Evolutionary conservation across 2,797 vertebrate species (phyloP).

Genomic region (Tangara arthus): DNA sequence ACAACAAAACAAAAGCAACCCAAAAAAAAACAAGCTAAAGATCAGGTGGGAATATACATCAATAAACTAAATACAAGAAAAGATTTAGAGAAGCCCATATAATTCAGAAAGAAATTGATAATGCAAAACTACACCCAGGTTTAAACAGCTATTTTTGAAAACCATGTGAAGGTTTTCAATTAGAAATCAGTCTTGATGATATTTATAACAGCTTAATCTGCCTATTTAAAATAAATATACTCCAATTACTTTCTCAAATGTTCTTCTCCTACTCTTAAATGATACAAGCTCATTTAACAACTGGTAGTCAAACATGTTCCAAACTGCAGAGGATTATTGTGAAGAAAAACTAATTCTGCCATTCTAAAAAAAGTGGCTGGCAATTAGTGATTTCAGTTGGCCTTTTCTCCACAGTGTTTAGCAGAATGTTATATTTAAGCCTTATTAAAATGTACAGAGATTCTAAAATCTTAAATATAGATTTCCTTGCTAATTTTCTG

Average conservation of each 20-base stretch:
- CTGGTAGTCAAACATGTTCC: conserved; percentile 61
- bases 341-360: conserved; percentile 66
- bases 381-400: conserved; percentile 65
- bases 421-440: conserved; percentile 60
- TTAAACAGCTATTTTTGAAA: background rate
- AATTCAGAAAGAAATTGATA: background rate
- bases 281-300: conserved; percentile 67
- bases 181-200: conserved; percentile 29
- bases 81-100: background rate
- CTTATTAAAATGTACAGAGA: conserved; percentile 35
- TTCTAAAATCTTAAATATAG: conserved; percentile 40
- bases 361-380: conserved; percentile 64
- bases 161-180: background rate
- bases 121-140: background rate
- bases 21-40: background rate
- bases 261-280: conserved; percentile 44
- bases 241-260: conserved; percentile 32
- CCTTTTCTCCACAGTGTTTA: conserved; percentile 52
- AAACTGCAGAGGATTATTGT: conserved; percentile 66
- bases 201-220: conserved; percentile 28
- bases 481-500: conserved; percentile 22
- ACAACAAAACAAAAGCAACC: background rate
- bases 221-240: conserved; percentile 54
- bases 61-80: background rate
- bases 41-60: background rate